Base-by-base conservation (phyloP, 2,113 vertebrate species). In the Haliaeetus leucogaster region DNA sequence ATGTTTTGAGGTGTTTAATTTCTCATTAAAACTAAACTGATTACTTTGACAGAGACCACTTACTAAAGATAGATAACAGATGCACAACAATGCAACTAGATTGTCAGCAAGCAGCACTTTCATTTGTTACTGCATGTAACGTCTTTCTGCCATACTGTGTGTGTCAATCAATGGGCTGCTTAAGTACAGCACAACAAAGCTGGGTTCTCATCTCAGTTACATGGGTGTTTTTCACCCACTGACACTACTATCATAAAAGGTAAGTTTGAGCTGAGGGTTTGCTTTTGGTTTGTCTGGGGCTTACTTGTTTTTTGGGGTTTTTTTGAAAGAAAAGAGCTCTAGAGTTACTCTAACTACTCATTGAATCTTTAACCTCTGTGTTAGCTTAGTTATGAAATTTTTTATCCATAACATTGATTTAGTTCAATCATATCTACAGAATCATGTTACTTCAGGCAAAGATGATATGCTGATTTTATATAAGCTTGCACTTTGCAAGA, bases 1-100 rank as follows among this genome's bases (percentile, higher is more conserved):
- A 53, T 58, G 73, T 50, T 94, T 83, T 59, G 59, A 81, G 59
- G 89, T 58, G 56, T 96, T 95, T 50, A n/a, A 92, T 95, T 96
- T 95, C 94, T 68, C 93, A 78, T 90, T 87, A 74, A 92, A 95
- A 78, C 79, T 87, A 53, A 89, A 81, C 38, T 22, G 11, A 89
- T 77, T 66, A 42, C 73, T 89, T 82, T 14, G 8, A 70, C 29
- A 78, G 88, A 94, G 65, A 74, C 42, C 52, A 25, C 38, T 76
- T 95, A 83, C 43, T 80, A 88, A 90, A 91, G 73, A 47, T 30
- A 25, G 82, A 47, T 63, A 94, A 94, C 32, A 47, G 86, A 68
- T 90, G 72, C 17, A 63, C 52, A 8, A 11, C 59, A 36, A 29
- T 4, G 38, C 25, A 71, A 20, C 25, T 95, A 96, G 95, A 81